Evolutionary conservation across 92 coral and sea anemone genomes (phyloP).

Genomic region (Muricea muricata): DNA sequence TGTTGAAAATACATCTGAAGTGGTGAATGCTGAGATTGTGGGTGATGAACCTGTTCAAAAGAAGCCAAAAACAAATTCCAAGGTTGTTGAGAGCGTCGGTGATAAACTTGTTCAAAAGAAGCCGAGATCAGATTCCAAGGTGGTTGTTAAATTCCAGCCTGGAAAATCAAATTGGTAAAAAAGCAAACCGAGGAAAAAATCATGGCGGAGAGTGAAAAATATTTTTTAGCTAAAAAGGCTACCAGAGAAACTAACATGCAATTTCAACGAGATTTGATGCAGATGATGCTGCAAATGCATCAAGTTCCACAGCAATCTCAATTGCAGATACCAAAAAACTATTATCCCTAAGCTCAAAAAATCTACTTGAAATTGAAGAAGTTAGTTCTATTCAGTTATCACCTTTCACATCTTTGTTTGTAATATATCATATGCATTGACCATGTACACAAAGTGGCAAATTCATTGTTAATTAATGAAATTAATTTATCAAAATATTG

Average conservation of each 20-base stretch:
- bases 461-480: background rate
- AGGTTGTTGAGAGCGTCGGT: background rate
- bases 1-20: slow-evolving; percentile 30
- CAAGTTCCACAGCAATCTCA: slow-evolving; percentile 30
- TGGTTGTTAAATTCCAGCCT: slow-evolving; percentile 44
- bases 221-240: slow-evolving; percentile 56
- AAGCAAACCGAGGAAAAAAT: slow-evolving; percentile 48
- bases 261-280: slow-evolving; percentile 47
- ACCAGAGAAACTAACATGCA: slow-evolving; percentile 52
- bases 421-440: background rate
- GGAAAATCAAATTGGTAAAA: slow-evolving; percentile 15
- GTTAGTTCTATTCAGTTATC: background rate
- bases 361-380: background rate
- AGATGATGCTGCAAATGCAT: slow-evolving; percentile 59
- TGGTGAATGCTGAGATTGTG: slow-evolving; percentile 11
- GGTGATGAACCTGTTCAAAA: slow-evolving; percentile 25
- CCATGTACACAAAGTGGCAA: background rate
- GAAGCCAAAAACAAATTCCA: background rate
- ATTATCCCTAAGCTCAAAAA: background rate
- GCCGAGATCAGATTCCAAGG: slow-evolving; percentile 26
- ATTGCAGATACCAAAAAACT: slow-evolving; percentile 6
- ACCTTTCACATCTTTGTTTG: background rate
- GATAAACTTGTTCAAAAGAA: slow-evolving; percentile 26
- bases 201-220: slow-evolving; percentile 58
- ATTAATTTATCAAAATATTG: no score